phyloP scores from a whole-genome alignment of 2,888 invertebrate species.

The Eupelmus urozonus region DNA sequence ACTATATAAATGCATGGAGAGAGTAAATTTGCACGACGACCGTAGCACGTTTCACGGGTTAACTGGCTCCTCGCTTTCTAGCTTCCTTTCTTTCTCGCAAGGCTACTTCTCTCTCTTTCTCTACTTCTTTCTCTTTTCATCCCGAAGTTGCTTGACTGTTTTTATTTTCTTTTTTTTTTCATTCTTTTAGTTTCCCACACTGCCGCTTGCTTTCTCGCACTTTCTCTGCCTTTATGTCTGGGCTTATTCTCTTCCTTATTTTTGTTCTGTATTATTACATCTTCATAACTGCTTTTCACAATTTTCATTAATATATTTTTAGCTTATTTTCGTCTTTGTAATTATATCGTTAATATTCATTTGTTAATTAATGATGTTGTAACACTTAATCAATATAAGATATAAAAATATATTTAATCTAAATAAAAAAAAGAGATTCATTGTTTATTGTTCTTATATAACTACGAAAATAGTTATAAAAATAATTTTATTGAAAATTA shows the following conservation, averaged over 20 bases:
- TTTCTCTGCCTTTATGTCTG: not conserved
- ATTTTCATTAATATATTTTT: conserved; percentile 39
- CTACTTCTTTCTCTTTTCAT: not conserved
- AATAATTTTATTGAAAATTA: too few species aligned
- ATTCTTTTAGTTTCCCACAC: not conserved
- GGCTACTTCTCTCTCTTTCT: not conserved
- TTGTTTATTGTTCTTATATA: too few species aligned
- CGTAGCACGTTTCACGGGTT: conserved; percentile 55
- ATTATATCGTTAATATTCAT: not conserved
- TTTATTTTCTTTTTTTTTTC: not conserved
- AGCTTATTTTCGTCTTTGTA: not conserved
- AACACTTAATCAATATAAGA: too few species aligned
- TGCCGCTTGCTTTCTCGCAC: not conserved
- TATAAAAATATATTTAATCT: too few species aligned
- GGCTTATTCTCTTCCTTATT: conserved; percentile 38
- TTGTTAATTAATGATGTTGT: too few species aligned
- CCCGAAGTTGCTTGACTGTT: not conserved
- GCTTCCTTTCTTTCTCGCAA: conserved; percentile 15
- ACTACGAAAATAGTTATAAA: too few species aligned
- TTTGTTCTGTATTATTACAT: conserved; percentile 24
- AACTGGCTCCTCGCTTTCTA: conserved; percentile 48
- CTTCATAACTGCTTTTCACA: conserved; percentile 16
- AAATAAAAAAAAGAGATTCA: too few species aligned
- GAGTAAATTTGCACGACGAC: conserved; percentile 54
- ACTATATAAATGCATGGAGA: conserved; percentile 59